Evolutionary conservation across 1,140 invertebrate species (phyloP), one percentile per base, ranked within the genome.

Genomic region (Saccostrea cuccullata): DNA sequence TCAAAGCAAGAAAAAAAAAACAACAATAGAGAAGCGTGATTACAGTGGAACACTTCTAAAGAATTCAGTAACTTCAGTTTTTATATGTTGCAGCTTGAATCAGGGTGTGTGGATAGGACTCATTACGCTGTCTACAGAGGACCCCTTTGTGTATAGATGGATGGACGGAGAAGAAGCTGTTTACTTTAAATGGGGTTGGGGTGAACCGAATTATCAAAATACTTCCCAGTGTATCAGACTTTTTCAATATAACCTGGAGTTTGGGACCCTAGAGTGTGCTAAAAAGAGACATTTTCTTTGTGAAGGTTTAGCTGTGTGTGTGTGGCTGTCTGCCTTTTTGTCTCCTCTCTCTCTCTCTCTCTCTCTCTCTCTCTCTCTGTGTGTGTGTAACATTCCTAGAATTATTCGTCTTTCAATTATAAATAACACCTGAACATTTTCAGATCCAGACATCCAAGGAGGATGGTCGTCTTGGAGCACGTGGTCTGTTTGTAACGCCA

Each of bases 401-500:
- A n/a, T 20, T 5, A 26, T 23, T 73, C 67, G 26, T 26, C n/a
- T 73, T 9, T 26, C 67, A 26, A 73, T 73, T 73, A 36, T 36
- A 0, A 36, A 1, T 36, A 73, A 26, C 67, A 26, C 26, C 13
- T 77, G 26, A 9, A 67, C 60, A 30, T 13, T 30, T 77, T 36
- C 30, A 77, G 70, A 77, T 36, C 13, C 15, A 12, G 26, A 60
- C 89, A 89, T 91, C 40, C 87, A 91, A 56, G 90, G 91, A 11
- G 83, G 23, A 11, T 93, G 91, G 90, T 86, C 67, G 17, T 56
- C 23, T 0, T 92, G 92, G 91, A 30, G 82, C 4, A 17, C 36
- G 9, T 93, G 92, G 91, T 87, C 91, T 55, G 73, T 12, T 13
- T 93, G 92, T 60, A 91, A 87, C 9, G 89, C 89, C 5, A 88